Base-by-base conservation (phyloP, 2,113 vertebrate species). In the Nyctereutes procyonoides region DNA sequence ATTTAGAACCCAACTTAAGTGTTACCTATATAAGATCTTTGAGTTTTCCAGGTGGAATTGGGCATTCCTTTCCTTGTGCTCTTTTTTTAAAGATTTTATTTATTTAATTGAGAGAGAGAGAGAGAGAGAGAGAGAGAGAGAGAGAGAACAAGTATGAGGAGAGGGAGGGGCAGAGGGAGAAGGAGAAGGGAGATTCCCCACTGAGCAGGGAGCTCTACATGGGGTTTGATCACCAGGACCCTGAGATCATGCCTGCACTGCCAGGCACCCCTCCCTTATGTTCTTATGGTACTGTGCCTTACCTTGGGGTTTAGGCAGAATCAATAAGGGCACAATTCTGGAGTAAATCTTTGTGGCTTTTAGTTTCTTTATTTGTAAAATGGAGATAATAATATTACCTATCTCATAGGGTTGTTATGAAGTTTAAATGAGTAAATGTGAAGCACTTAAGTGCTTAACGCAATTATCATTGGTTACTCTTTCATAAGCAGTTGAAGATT, bases 341-440 rank as follows among this genome's bases (percentile, higher is more conserved):
- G 19, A 88, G 35, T 65, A 83, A 69, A 89, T 92, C 35, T 82
- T 91, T 89, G 17, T 24, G 26, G 30, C 32, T 35, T 90, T 88
- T n/a, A 58, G 15, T 86, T 85, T 94, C 84, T 80, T 84, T 32
- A 51, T 95, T 94, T 92, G 6, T 92, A 80, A 96, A 96, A 92
- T 88, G 56, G 11, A 92, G 30, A 82, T 82, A 65, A 84, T 73
- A 65, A 77, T 60, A 51, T 95, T 88, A 69, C n/a, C 26, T 76
- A 32, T 93, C 32, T 94, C 43, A 24, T 90, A 94, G 20, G 9
- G 12, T 73, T 67, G 4, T 91, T 95, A 82, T 51, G 22, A 87
- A 65, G 8, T 87, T 97, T 97, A 86, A 85, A 58, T 86, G 74
- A 98, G 38, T 35, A 95, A 91, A 96, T 91, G 55, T 62, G 82